phyloP scores from a whole-genome alignment of 2,113 vertebrate genomes.

The Cariama cristata region DNA sequence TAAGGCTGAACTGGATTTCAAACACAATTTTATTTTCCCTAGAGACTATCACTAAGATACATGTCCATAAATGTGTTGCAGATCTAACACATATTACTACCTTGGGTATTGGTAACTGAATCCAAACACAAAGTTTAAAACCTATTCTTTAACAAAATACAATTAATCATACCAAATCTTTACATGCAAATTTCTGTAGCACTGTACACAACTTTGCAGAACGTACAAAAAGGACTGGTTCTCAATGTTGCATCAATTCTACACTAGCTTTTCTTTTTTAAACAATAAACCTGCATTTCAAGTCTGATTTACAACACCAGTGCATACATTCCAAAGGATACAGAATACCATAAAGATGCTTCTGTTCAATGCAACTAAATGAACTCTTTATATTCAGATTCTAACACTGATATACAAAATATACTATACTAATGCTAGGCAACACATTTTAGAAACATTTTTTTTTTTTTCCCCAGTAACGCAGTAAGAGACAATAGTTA shows the following conservation, averaged over 20 bases:
- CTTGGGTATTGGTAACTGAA: constrained; percentile 23
- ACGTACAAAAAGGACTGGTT: background rate
- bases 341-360: constrained; percentile 41
- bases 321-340: constrained; percentile 23
- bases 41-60: background rate
- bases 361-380: constrained; percentile 54
- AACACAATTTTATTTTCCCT: constrained; percentile 6
- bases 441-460: constrained; percentile 8
- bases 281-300: constrained; percentile 1
- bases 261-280: background rate
- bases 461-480: background rate
- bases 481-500: background rate
- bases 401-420: constrained; percentile 12
- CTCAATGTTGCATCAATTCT: background rate
- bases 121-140: constrained; percentile 32
- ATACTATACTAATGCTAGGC: background rate
- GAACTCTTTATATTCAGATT: constrained; percentile 35
- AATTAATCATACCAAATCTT: background rate
- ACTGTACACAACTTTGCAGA: background rate
- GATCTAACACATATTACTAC: background rate
- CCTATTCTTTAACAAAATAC: constrained; percentile 25
- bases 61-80: background rate
- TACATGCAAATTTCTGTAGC: background rate
- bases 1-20: background rate
- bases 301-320: background rate